Conservation (phyloP, 2,113 vertebrate genomes). For the Nycticryphes semicollaris region DNA sequence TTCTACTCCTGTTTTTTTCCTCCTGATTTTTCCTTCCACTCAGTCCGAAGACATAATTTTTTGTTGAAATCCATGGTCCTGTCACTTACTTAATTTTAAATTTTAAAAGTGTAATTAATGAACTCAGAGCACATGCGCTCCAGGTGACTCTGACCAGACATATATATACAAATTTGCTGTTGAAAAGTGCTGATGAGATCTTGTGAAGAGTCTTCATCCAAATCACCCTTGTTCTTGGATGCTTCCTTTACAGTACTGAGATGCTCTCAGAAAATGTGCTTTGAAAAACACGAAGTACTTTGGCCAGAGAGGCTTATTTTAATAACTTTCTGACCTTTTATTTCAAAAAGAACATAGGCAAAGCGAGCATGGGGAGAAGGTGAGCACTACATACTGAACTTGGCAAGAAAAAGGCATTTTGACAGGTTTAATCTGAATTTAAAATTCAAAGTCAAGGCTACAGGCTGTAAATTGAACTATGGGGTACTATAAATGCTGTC, state of each 20-base stretch:
- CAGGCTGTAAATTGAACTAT: neutral
- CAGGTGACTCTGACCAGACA: neutral
- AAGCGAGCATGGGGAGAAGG: neutral
- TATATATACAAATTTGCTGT: fast-evolving
- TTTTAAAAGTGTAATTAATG: neutral
- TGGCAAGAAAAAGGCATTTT: neutral
- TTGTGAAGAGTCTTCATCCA: neutral
- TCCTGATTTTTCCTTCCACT: neutral
- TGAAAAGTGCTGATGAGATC: neutral
- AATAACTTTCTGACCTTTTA: neutral
- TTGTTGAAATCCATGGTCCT: neutral
- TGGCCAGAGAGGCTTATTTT: neutral
- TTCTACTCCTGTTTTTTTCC: neutral
- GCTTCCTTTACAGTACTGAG: neutral
- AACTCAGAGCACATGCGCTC: neutral
- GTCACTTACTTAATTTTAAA: neutral
- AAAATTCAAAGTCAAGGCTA: neutral
- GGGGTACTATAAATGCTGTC: neutral
- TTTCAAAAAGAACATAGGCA: neutral
- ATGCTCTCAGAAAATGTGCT: neutral
- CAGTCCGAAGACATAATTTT: neutral
- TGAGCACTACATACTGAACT: neutral
- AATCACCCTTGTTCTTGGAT: neutral
- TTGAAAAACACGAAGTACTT: neutral
- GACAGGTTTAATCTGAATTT: neutral